Evolutionary conservation across 2,797 vertebrate species (phyloP).

Genomic region (Perdix hodgsoniae): DNA sequence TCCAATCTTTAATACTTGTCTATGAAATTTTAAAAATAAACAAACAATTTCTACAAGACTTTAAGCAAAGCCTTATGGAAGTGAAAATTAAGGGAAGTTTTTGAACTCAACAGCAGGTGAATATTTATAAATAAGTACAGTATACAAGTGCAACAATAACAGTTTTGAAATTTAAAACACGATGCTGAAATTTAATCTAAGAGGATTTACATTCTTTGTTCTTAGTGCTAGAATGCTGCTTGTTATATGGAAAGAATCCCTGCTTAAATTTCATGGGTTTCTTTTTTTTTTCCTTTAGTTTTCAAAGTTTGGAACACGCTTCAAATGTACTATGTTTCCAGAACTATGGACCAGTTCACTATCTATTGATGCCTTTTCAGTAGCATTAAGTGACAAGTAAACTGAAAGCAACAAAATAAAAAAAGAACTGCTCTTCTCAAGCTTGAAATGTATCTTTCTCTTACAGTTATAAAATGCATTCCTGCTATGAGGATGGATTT

Average conservation of each 20-base stretch:
- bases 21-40: conserved; percentile 64
- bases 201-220: background rate
- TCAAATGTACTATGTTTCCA: background rate
- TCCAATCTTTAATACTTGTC: conserved; percentile 88
- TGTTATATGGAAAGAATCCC: background rate
- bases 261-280: background rate
- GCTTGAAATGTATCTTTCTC: background rate
- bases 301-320: background rate
- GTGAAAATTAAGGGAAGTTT: conserved; percentile 21
- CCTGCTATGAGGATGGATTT: background rate
- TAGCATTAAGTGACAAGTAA: background rate
- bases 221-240: background rate
- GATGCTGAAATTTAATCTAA: conserved; percentile 53
- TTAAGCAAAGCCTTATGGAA: conserved; percentile 7
- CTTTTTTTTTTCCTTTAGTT: background rate
- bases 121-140: conserved; percentile 56
- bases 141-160: conserved; percentile 29
- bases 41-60: conserved; percentile 51
- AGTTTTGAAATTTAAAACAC: conserved; percentile 27
- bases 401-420: background rate
- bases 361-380: background rate
- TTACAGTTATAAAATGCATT: background rate
- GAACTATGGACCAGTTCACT: background rate
- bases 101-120: conserved; percentile 44
- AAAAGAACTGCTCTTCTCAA: background rate